Conservation (phyloP, 2,113 vertebrate species). For the Irena cyanogastra region DNA sequence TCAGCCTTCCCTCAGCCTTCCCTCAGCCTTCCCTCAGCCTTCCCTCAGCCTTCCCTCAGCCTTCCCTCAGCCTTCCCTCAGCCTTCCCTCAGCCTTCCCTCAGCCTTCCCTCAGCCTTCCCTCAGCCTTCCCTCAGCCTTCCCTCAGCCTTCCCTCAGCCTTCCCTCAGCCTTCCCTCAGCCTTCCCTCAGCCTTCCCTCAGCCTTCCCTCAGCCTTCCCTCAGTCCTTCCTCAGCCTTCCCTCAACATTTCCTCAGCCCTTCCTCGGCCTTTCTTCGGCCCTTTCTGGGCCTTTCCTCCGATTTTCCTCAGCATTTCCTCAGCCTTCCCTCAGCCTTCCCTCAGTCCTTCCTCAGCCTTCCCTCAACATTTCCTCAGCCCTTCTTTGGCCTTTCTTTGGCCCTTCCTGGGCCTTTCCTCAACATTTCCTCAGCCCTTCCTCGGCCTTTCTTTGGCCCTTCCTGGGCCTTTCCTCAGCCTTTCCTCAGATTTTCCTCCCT, state of each 20-base stretch:
- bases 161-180: neutral
- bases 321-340: accelerated
- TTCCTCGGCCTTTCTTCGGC: neutral
- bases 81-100: accelerated
- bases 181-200: neutral
- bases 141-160: neutral
- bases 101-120: neutral
- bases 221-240: too few relatives aligned
- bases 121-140: too few relatives aligned
- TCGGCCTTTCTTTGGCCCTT: too few relatives aligned
- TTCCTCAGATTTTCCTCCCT: neutral
- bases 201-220: accelerated
- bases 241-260: neutral
- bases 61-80: accelerated
- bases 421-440: accelerated
- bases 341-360: accelerated
- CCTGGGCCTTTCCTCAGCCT: accelerated
- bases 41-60: neutral
- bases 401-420: accelerated
- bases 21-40: accelerated
- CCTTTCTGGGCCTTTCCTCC: too few relatives aligned
- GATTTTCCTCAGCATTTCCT: neutral
- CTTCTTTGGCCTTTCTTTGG: accelerated
- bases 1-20: accelerated
- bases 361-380: accelerated